Evolutionary conservation across 2,888 invertebrate genomes (phyloP), one percentile per base, ranked within the genome.

Genomic region (Cephonodes hylas): DNA sequence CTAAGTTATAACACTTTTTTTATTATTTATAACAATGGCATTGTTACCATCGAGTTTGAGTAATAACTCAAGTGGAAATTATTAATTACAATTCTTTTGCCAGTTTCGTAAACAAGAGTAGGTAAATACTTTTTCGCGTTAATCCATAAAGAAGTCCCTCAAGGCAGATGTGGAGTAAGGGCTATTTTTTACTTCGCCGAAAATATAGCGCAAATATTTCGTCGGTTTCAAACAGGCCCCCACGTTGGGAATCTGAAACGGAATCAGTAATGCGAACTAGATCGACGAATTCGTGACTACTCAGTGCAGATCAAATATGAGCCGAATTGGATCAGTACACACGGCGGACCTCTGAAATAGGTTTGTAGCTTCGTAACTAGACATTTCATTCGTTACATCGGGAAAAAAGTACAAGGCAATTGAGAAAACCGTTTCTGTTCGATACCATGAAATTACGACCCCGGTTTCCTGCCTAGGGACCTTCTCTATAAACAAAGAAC

Each of bases 261-360:
- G 85, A 85, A 84, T 84, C 73, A 67, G 74, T 84, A 83, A 85
- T 85, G 78, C 76, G 65, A 61, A 70, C 75, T 71, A 74, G 74
- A 77, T 76, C 72, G 72, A 38, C 64, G 73, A 74, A 76, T 73
- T 76, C 76, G 76, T 74, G 76, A 80, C 77, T 82, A 74, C 77
- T 80, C 78, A 72, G 76, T 79, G 74, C 73, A 79, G 78, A 79
- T 81, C 81, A 84, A 85, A 85, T 82, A 83, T 81, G 76, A 77
- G 69, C 67, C 70, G 74, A 81, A 83, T 83, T 80, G 82, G 75
- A 76, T 79, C 69, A 65, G 69, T 71, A 68, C 65, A 73, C 70
- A 73, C 69, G 66, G 67, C 63, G 66, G 66, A 72, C 67, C 69
- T 67, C 68, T 60, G 63, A 66, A 75, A 74, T 72, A 66, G 69